Percentiles rank a stretch among this genome's conserved stretches.
Evolutionary conservation across 2,797 vertebrate species (phyloP).

Genomic region (Fistularia commersonii): DNA sequence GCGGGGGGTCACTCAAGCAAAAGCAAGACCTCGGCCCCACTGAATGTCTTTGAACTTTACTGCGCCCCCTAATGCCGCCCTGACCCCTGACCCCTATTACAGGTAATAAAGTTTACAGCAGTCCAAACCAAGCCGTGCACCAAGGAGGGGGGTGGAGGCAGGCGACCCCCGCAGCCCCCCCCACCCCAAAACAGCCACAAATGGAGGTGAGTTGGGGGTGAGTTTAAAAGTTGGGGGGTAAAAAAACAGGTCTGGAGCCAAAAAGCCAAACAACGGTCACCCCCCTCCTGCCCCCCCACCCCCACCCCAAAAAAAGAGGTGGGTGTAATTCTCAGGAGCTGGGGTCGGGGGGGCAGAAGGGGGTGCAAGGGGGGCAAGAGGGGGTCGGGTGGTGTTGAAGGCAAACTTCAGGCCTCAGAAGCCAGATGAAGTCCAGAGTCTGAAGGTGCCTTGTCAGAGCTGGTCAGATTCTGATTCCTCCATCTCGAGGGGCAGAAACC

Average conservation of each 20-base stretch:
- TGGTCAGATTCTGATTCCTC: conserved; percentile 58
- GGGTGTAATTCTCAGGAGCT: conserved; percentile 28
- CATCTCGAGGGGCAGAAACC: conserved; percentile 67
- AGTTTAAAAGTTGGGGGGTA: conserved; percentile 43
- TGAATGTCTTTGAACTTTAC: conserved; percentile 97
- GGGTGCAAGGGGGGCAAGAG: background rate
- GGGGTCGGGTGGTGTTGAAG: too few relatives aligned
- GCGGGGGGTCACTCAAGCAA: conserved; percentile 87
- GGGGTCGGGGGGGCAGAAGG: conserved; percentile 4
- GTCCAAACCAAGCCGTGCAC: conserved; percentile 97
- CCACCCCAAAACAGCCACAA: conserved; percentile 69
- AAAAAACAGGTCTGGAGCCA: conserved; percentile 69
- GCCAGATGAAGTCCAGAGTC: too few relatives aligned
- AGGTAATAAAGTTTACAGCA: conserved; percentile 99
- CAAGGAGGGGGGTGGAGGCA: conserved; percentile 65
- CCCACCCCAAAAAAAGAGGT: conserved; percentile 55
- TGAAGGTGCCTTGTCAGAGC: too few relatives aligned
- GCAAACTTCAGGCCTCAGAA: too few relatives aligned
- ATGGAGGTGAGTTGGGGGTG: conserved; percentile 38
- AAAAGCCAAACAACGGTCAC: conserved; percentile 78
- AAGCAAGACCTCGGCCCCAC: conserved; percentile 84
- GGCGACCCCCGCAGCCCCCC: conserved; percentile 71
- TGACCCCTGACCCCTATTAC: conserved; percentile 96
- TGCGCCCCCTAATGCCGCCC: conserved; percentile 88
- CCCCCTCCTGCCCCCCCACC: too few relatives aligned